Conservation (phyloP, 2,888 invertebrate species). For the Cyclophora punctaria region DNA sequence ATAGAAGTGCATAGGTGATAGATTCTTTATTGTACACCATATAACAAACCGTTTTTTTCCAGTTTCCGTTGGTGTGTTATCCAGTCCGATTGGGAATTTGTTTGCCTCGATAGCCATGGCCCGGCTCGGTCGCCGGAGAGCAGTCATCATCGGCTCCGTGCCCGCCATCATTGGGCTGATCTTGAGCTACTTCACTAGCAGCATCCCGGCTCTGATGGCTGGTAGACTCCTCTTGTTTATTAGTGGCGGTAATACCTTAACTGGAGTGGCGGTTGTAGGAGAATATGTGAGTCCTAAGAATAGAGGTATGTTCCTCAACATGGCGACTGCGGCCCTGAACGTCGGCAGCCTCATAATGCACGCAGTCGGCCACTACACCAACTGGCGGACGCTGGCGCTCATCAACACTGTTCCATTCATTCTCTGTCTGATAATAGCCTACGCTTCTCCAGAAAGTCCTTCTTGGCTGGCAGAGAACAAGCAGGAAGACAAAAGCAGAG, state of each 20-base stretch:
- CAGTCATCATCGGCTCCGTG: slow-evolving; percentile 3
- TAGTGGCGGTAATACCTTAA: slow-evolving; percentile 15
- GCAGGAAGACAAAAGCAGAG: slow-evolving; percentile 15
- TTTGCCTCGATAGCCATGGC: slow-evolving; percentile 5
- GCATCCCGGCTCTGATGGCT: slow-evolving; percentile 21
- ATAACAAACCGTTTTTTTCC: too few relatives aligned
- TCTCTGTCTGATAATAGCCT: slow-evolving; percentile 12
- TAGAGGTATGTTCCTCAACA: slow-evolving; percentile 25
- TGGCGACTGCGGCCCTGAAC: slow-evolving; percentile 18
- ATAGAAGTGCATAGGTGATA: too few relatives aligned
- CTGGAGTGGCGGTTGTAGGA: slow-evolving; percentile 25
- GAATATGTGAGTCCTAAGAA: slow-evolving; percentile 25
- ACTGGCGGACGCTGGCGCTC: slow-evolving; percentile 29
- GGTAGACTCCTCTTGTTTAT: slow-evolving; percentile 24
- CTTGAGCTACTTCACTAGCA: slow-evolving; percentile 23
- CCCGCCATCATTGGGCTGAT: slow-evolving; percentile 22
- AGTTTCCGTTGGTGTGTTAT: too few relatives aligned
- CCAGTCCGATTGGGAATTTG: slow-evolving; percentile 1
- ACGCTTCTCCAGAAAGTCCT: slow-evolving; percentile 28
- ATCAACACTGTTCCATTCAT: slow-evolving; percentile 18
- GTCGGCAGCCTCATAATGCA: slow-evolving; percentile 22
- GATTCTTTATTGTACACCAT: too few relatives aligned
- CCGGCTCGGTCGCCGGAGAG: slow-evolving; percentile 3
- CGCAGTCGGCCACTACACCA: slow-evolving; percentile 18
- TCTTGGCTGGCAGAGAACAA: slow-evolving; percentile 21